phyloP scores from a whole-genome alignment of 2,113 vertebrate species.

The Glaucidium brasilianum region DNA sequence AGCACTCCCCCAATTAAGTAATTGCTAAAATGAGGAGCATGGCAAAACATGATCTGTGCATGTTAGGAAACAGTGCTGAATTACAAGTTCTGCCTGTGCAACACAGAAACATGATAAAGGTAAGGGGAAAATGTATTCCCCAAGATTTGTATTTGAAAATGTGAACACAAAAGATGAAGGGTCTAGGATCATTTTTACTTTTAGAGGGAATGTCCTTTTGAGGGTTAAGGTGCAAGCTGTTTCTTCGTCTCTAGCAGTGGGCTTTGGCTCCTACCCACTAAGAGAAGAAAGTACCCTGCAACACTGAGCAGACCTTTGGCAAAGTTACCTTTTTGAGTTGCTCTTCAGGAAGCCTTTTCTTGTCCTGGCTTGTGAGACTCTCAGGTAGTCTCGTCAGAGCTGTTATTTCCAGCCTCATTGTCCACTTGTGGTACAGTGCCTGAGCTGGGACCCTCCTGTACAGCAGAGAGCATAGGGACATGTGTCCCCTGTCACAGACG shows the following conservation, averaged over 20 bases:
- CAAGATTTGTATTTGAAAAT: constrained; percentile 31
- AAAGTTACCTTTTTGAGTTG: constrained; percentile 46
- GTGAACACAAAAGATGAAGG: constrained; percentile 51
- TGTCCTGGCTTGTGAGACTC: constrained; percentile 49
- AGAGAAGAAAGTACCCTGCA: constrained; percentile 57
- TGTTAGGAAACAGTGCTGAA: not conserved
- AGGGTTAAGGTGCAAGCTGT: constrained; percentile 39
- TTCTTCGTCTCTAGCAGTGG: constrained; percentile 54
- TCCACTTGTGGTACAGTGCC: not conserved
- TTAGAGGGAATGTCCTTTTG: constrained; percentile 45
- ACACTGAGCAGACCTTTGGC: constrained; percentile 45
- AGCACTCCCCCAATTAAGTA: not conserved
- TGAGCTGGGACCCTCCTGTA: not conserved
- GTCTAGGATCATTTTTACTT: constrained; percentile 6
- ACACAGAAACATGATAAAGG: not conserved
- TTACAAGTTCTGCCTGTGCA: not conserved
- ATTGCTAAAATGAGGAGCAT: not conserved
- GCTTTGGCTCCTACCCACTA: constrained; percentile 56
- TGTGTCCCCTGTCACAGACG: not conserved
- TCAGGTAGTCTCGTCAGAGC: constrained; percentile 28
- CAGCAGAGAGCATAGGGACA: not conserved
- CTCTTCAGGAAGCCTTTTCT: constrained; percentile 59
- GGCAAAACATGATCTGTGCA: not conserved
- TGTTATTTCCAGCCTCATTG: constrained; percentile 48
- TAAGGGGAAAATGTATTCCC: not conserved